A percentile compares a stretch with the other conserved stretches of the same genome.
These are phyloP conservation scores for Falco novaeseelandiae DNA, from an alignment of 2,797 vertebrate species.

Conservation along the genomic window DNA sequence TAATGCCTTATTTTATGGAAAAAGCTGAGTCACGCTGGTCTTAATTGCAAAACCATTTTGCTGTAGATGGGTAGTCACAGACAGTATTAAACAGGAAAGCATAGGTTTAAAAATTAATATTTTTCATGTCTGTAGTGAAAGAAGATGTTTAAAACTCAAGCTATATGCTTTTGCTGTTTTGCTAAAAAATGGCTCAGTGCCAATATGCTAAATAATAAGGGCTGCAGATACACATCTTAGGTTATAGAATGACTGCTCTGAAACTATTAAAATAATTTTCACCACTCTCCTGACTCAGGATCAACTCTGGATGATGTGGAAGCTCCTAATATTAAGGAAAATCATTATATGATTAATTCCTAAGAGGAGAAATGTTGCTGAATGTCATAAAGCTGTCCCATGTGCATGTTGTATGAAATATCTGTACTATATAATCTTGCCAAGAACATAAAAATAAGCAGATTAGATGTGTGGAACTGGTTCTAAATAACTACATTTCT, in stretches of 20 bases:
- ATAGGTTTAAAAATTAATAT: not conserved
- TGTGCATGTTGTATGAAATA: not conserved
- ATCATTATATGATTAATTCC: not conserved
- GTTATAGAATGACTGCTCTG: not conserved
- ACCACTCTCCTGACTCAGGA: not conserved
- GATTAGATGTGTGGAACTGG: not conserved
- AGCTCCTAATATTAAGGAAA: not conserved
- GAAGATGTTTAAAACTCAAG: not conserved
- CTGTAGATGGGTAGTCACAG: not conserved
- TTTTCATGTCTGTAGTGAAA: not conserved
- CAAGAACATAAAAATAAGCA: not conserved
- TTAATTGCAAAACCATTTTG: not conserved
- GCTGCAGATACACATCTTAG: not conserved
- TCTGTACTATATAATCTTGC: not conserved
- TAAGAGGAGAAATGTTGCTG: not conserved
- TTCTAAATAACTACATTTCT: not conserved
- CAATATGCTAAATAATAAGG: not conserved
- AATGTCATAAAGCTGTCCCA: not conserved
- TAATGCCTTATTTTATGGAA: not conserved
- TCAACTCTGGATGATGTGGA: not conserved
- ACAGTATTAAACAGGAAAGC: not conserved
- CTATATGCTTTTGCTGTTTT: not conserved
- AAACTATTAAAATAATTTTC: not conserved
- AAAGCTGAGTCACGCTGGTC: not conserved
- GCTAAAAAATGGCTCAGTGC: not conserved